These are phyloP conservation scores for Bambusicola thoracicus DNA, from an alignment of 2,113 vertebrate species.

Conservation along the genomic window DNA sequence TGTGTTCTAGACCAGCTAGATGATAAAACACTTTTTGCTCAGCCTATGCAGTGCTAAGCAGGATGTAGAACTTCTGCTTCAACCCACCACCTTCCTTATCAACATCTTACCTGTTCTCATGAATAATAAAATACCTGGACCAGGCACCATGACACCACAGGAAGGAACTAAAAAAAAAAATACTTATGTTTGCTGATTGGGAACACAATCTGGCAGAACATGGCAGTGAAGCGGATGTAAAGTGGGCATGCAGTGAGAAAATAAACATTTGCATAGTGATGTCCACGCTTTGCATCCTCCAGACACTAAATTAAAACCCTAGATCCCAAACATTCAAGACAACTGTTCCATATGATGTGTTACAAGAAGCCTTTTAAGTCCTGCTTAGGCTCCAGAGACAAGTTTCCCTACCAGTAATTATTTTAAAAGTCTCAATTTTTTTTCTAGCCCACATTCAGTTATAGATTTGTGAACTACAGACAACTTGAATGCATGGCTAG, in stretches of 20 bases:
- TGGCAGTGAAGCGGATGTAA: background rate
- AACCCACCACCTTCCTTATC: background rate
- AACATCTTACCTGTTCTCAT: background rate
- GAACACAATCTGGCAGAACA: background rate
- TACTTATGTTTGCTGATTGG: background rate
- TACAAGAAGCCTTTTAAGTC: background rate
- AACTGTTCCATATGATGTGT: background rate
- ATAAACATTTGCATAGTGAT: background rate
- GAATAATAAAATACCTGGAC: background rate
- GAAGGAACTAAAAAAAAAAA: background rate
- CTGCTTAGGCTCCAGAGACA: background rate
- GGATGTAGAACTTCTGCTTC: background rate
- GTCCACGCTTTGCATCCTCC: background rate
- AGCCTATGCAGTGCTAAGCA: background rate
- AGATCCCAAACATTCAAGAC: background rate
- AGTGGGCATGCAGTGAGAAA: background rate
- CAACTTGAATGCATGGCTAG: background rate
- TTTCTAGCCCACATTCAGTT: background rate
- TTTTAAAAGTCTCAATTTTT: background rate
- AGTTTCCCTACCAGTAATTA: background rate
- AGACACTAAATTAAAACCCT: background rate
- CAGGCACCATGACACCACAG: background rate
- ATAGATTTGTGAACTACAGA: background rate
- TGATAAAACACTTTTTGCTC: background rate
- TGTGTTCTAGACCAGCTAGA: background rate